Evolutionary conservation across 2,797 vertebrate species (phyloP).

Genomic region (Mareca penelope): DNA sequence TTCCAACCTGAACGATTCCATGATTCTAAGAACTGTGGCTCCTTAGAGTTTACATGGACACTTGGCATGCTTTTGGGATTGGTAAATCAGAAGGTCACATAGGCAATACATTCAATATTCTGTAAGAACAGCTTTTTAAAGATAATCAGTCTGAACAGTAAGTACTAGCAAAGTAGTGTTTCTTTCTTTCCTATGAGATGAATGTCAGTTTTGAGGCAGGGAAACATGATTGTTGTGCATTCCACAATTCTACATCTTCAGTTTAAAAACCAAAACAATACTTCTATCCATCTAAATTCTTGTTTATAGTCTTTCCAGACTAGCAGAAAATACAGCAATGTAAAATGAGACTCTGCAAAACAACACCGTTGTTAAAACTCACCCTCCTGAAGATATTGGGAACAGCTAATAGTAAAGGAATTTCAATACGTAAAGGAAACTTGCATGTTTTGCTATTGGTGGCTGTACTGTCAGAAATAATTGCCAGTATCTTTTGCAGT

Average conservation of each 20-base stretch:
- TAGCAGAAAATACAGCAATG: background rate
- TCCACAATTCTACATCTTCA: background rate
- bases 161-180: background rate
- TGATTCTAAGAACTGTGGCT: background rate
- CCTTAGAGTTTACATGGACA: background rate
- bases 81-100: background rate
- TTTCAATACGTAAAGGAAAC: background rate
- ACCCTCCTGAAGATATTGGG: background rate
- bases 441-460: background rate
- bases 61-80: background rate
- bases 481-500: constrained; percentile 74
- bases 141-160: background rate
- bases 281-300: background rate
- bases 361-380: background rate
- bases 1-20: no score
- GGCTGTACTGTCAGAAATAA: constrained; percentile 22
- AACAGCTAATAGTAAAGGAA: background rate
- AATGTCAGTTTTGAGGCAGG: background rate
- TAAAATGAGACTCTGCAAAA: background rate
- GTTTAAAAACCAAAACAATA: background rate
- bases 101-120: background rate
- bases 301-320: background rate
- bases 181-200: background rate
- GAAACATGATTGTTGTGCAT: background rate
- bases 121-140: background rate